Evolutionary conservation across 2,113 vertebrate genomes (phyloP), one percentile per base, ranked within the genome.

Genomic region (Ovis aries): DNA sequence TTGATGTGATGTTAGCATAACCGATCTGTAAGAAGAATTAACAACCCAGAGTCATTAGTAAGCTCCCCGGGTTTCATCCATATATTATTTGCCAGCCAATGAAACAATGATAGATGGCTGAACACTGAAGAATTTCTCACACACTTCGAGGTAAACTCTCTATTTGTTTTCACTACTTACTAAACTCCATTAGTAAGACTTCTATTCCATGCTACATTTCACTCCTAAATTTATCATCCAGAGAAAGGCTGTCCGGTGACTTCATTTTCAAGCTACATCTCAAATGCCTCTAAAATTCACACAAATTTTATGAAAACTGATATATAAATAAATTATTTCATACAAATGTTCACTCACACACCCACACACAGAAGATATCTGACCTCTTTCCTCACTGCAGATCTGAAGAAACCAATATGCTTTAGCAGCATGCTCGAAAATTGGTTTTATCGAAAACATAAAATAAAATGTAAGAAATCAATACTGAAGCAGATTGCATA

Each of bases 391-490:
- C 77, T 90, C 29, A 43, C 52, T 83, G 31, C 48, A 59, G 17
- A 53, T 74, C 33, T 82, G 62, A 92, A 95, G 45, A 98, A 74
- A n/a, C 84, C 81, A 96, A 93, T 88, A 85, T 43, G 23, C 40
- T 64, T 81, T 43, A 93, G 48, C n/a, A 97, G 91, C 55, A 59
- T 23, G 53, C 62, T 91, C 50, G 60, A 95, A 95, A 96, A 96
- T 77, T 92, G 83, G 67, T 87, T 97, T 98, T 85, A 96, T 91
- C 2, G 1, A 97, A 97, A 96, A 52, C 64, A 89, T 83, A 87
- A 97, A 97, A 91, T 83, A 94, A 97, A 95, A 55, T 31, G 40
- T 78, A 85, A 93, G 85, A 97, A 98, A 98, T 96, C 95, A 74
- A 97, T 97, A 95, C 67, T 55, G 55, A 92, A 86, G n/a, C 36